Conservation (phyloP, 2,113 vertebrate species). For the Oxyruncus cristatus region DNA sequence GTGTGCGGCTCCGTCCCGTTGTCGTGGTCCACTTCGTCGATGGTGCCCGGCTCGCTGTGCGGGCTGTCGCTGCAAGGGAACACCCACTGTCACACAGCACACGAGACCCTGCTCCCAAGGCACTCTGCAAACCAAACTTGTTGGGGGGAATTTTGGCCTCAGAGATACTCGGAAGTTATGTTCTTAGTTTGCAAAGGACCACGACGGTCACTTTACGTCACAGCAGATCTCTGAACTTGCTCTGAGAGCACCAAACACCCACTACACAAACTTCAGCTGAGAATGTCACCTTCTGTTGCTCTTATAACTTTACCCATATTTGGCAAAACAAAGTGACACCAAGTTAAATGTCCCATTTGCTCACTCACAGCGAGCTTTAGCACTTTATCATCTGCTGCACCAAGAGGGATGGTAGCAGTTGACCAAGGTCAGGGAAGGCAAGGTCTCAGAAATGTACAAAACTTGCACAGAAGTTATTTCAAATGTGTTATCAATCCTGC, state of each 20-base stretch:
- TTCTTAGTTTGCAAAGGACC: neutral
- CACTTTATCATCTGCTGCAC: neutral
- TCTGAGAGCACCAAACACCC: neutral
- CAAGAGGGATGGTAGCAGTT: neutral
- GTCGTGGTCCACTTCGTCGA: conserved; percentile 93
- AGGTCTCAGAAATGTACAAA: neutral
- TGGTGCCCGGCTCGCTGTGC: conserved; percentile 96
- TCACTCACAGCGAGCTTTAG: neutral
- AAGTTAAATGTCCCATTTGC: neutral
- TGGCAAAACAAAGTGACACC: neutral
- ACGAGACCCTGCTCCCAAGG: rapidly evolving
- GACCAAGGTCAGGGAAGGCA: rapidly evolving
- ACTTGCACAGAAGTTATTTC: neutral
- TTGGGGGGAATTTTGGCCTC: neutral
- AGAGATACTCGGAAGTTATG: neutral
- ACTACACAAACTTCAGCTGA: rapidly evolving
- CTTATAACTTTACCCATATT: neutral
- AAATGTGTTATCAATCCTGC: neutral
- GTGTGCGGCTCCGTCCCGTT: conserved; percentile 97
- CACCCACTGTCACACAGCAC: neutral
- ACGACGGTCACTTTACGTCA: neutral
- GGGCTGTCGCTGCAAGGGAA: conserved; percentile 89
- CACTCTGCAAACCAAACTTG: neutral
- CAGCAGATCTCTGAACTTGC: neutral
- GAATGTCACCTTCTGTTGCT: rapidly evolving